A percentile compares a stretch with the other conserved stretches of the same genome.
Conservation (phyloP, 1,140 invertebrate species). For the Bradynema listronoti region DNA sequence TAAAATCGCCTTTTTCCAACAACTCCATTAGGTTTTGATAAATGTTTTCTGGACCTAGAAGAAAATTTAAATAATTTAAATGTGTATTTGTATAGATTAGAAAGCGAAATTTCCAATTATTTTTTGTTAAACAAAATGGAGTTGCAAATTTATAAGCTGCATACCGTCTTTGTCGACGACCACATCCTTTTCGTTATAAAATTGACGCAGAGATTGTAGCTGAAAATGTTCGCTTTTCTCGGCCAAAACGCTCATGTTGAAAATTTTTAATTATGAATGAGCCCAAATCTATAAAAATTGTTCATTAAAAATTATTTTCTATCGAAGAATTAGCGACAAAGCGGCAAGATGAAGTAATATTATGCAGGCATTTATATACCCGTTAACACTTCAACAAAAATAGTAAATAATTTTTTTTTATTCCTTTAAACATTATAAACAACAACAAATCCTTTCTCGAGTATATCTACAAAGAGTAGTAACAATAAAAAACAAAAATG, state of each 20-base stretch:
- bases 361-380: conserved; percentile 9
- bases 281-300: no score
- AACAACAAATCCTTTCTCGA: conserved; percentile 8
- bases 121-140: not conserved
- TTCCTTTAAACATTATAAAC: no score
- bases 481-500: conserved; percentile 7
- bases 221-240: conserved; percentile 22
- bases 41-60: conserved; percentile 13
- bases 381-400: not conserved
- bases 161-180: conserved; percentile 20
- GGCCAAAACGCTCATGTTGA: conserved; percentile 7
- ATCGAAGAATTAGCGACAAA: not conserved
- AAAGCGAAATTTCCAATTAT: conserved; percentile 6
- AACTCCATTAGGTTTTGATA: conserved; percentile 23
- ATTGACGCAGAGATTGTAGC: conserved; percentile 26
- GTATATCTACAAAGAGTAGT: conserved; percentile 2
- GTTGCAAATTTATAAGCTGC: not conserved
- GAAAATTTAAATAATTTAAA: not conserved
- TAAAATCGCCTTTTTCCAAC: conserved; percentile 7
- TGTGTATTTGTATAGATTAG: not conserved
- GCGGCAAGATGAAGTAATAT: not conserved
- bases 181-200: conserved; percentile 25
- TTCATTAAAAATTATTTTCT: not conserved
- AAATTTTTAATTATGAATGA: conserved; percentile 3
- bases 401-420: not conserved